phyloP scores from a whole-genome alignment of 2,113 vertebrate genomes.

The Poeciliopsis retropinna region DNA sequence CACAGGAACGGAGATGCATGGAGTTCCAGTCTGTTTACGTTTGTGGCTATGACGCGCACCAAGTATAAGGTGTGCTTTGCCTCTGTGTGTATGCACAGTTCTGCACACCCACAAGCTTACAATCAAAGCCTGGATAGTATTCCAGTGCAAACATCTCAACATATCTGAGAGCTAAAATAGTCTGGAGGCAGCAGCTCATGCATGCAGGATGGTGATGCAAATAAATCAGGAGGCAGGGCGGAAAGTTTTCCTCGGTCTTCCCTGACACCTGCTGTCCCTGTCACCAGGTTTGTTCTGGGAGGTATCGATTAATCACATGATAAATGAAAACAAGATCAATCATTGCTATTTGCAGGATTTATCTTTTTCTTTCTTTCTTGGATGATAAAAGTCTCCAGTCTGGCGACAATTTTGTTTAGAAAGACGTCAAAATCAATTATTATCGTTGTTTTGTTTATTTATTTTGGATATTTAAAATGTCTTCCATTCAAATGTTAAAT shows the following conservation, averaged over 20 bases:
- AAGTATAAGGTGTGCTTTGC: conserved; percentile 6
- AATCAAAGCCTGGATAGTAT: conserved; percentile 38
- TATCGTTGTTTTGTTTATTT: no score
- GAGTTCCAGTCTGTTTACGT: conserved; percentile 30
- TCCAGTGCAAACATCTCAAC: conserved; percentile 34
- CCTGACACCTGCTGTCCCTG: conserved; percentile 35
- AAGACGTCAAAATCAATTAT: no score
- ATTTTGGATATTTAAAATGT: no score
- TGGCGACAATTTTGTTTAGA: no score
- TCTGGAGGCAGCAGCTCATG: conserved; percentile 49
- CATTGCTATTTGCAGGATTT: no score
- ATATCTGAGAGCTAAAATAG: conserved; percentile 61
- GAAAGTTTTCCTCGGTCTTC: conserved; percentile 43
- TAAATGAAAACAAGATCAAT: no score
- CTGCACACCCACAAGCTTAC: conserved; percentile 19
- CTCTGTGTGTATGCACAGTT: conserved; percentile 15
- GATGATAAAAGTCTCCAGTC: no score
- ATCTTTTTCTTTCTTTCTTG: no score
- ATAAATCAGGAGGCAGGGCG: conserved; percentile 48
- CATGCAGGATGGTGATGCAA: conserved; percentile 48
- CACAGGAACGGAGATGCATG: conserved; percentile 29
- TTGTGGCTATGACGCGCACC: conserved; percentile 11
- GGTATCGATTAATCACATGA: no score
- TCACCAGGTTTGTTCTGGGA: conserved; percentile 52
- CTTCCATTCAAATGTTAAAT: no score